Evolutionary conservation across 2,888 invertebrate species (phyloP).

Genomic region (Subacronicta megacephala): DNA sequence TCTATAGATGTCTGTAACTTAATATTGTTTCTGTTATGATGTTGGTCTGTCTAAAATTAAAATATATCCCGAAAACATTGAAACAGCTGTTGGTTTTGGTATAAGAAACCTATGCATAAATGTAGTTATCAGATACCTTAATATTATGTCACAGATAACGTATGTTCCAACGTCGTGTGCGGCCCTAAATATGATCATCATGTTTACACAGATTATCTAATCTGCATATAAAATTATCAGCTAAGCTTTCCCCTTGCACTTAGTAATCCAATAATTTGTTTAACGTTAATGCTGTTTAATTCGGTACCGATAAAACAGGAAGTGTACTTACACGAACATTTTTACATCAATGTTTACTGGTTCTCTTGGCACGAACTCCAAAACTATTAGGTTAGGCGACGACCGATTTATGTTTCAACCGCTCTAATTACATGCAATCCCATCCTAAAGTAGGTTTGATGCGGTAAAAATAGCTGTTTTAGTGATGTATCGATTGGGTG

Average conservation of each 20-base stretch:
- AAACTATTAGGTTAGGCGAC: conserved; percentile 75
- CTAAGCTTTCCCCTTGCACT: conserved; percentile 64
- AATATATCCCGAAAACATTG: conserved; percentile 1
- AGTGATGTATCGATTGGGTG: conserved; percentile 64
- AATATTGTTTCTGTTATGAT: conserved; percentile 9
- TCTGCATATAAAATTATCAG: conserved; percentile 58
- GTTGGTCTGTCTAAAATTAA: background rate
- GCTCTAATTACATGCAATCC: conserved; percentile 76
- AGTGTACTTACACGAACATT: conserved; percentile 60
- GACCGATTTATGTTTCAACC: conserved; percentile 76
- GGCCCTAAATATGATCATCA: conserved; percentile 30
- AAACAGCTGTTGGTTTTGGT: background rate
- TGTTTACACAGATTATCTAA: conserved; percentile 42
- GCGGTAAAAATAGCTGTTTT: conserved; percentile 65
- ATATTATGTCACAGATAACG: conserved; percentile 13
- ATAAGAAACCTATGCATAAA: background rate
- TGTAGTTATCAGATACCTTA: conserved; percentile 6
- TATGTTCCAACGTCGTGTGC: conserved; percentile 25
- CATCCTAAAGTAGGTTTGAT: conserved; percentile 67
- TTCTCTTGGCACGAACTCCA: conserved; percentile 73
- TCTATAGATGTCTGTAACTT: conserved; percentile 8
- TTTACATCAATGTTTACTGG: conserved; percentile 73
- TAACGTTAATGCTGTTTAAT: conserved; percentile 73
- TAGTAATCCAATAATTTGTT: conserved; percentile 57
- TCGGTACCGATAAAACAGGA: conserved; percentile 71